These are phyloP conservation scores for Centropyge bicolor DNA, from an alignment of 2,797 vertebrate species.

Conservation along the genomic window DNA sequence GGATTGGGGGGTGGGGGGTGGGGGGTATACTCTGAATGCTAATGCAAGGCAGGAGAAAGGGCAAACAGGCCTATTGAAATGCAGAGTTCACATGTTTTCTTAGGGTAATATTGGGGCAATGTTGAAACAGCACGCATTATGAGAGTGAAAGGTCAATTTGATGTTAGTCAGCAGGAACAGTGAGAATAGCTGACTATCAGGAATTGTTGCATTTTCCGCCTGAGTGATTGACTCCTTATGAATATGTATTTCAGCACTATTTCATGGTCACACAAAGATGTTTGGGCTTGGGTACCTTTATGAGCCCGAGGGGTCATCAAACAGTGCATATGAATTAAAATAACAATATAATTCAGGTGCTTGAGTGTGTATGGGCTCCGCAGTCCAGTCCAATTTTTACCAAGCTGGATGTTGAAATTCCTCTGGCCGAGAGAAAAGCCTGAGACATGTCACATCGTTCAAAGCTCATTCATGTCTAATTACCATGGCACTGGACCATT, in stretches of 20 bases:
- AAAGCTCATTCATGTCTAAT: conserved; percentile 82
- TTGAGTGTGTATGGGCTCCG: conserved; percentile 8
- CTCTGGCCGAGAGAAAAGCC: conserved; percentile 54
- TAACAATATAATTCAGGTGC: conserved; percentile 61
- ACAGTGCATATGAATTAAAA: conserved; percentile 61
- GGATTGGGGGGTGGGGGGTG: conserved; percentile 33
- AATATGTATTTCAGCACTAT: conserved; percentile 62
- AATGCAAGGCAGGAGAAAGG: conserved; percentile 82
- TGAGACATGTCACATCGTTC: conserved; percentile 76
- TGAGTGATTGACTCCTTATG: conserved; percentile 56
- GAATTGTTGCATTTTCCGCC: conserved; percentile 70
- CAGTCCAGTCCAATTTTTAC: conserved; percentile 60
- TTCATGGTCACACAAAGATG: conserved; percentile 55
- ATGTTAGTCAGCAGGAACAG: conserved; percentile 77
- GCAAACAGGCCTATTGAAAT: conserved; percentile 87
- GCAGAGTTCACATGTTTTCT: conserved; percentile 86
- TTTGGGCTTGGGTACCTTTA: conserved; percentile 33
- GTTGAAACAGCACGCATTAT: conserved; percentile 78
- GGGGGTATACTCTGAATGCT: conserved; percentile 83
- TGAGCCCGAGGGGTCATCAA: conserved; percentile 49
- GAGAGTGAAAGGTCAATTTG: conserved; percentile 79
- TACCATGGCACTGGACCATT: conserved; percentile 83
- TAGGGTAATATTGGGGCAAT: conserved; percentile 85
- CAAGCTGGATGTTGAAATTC: conserved; percentile 75
- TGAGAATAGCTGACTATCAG: conserved; percentile 62